phyloP scores from a whole-genome alignment of 2,113 vertebrate genomes.

The Tapirus terrestris region DNA sequence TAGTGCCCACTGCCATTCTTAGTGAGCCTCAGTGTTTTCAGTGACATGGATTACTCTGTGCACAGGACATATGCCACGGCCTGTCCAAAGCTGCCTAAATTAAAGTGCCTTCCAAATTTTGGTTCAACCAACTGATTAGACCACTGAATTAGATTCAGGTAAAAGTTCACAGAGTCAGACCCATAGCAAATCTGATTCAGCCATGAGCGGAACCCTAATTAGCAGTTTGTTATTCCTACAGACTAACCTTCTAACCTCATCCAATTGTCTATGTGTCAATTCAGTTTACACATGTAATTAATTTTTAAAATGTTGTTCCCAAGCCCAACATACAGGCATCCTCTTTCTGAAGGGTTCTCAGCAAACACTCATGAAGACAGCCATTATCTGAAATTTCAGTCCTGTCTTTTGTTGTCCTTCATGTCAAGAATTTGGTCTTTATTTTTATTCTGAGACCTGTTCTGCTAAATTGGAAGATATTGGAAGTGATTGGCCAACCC shows the following conservation, averaged over 20 bases:
- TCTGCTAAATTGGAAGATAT: not conserved
- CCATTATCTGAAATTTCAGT: not conserved
- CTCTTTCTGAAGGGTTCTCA: not conserved
- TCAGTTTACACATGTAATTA: not conserved
- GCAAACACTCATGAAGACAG: not conserved
- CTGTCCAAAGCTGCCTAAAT: not conserved
- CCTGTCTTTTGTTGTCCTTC: not conserved
- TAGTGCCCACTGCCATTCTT: not conserved
- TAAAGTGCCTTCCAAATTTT: not conserved
- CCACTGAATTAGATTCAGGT: conserved; percentile 21
- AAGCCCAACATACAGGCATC: not conserved
- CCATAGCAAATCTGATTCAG: not conserved
- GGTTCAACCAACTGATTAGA: not conserved
- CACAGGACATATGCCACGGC: not conserved
- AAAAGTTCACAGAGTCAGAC: conserved; percentile 34
- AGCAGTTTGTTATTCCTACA: not conserved
- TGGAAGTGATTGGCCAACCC: not conserved
- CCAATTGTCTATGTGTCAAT: not conserved
- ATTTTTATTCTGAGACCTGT: conserved; percentile 10
- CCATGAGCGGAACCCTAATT: not conserved
- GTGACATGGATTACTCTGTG: not conserved
- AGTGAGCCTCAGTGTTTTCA: not conserved
- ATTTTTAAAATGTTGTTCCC: not conserved
- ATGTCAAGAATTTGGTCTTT: conserved; percentile 11
- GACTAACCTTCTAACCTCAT: not conserved